These are phyloP conservation scores for Sinocyclocheilus anshuiensis DNA, from an alignment of 2,113 vertebrate species.

Conservation along the genomic window DNA sequence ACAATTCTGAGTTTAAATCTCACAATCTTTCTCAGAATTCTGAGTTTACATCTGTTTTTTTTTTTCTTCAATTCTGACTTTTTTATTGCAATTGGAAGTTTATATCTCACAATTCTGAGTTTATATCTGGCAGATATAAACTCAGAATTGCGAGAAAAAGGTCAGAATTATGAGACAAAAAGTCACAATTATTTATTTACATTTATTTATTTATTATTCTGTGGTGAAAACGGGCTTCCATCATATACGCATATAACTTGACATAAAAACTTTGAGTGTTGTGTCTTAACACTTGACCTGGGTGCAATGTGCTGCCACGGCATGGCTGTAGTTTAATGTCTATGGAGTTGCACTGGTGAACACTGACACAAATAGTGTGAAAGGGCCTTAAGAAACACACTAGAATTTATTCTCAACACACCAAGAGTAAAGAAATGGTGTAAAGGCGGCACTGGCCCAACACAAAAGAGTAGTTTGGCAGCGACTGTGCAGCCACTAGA, in stretches of 20 bases:
- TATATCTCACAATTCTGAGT: too few species aligned
- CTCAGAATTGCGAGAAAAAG: too few species aligned
- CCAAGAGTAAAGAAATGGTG: background rate
- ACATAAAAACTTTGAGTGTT: background rate
- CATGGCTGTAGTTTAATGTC: background rate
- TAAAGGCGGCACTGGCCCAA: constrained; percentile 12
- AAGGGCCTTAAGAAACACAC: background rate
- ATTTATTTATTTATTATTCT: too few species aligned
- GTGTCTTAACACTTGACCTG: constrained; percentile 1
- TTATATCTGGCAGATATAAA: too few species aligned
- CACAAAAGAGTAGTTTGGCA: constrained; percentile 43
- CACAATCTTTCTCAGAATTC: too few species aligned
- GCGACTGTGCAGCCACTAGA: constrained; percentile 19
- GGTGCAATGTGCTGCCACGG: background rate
- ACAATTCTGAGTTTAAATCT: too few species aligned
- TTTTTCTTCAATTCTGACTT: too few species aligned
- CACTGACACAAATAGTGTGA: background rate
- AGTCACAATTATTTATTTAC: too few species aligned
- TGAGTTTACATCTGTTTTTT: too few species aligned
- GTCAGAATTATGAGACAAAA: too few species aligned
- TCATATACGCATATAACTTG: background rate
- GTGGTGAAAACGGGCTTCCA: too few species aligned
- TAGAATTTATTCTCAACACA: background rate
- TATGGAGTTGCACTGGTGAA: background rate
- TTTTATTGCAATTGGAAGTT: too few species aligned